A percentile compares a stretch with the other conserved stretches of the same genome.
phyloP scores from a whole-genome alignment of 1,140 invertebrate species.

The Holotrichia oblita region DNA sequence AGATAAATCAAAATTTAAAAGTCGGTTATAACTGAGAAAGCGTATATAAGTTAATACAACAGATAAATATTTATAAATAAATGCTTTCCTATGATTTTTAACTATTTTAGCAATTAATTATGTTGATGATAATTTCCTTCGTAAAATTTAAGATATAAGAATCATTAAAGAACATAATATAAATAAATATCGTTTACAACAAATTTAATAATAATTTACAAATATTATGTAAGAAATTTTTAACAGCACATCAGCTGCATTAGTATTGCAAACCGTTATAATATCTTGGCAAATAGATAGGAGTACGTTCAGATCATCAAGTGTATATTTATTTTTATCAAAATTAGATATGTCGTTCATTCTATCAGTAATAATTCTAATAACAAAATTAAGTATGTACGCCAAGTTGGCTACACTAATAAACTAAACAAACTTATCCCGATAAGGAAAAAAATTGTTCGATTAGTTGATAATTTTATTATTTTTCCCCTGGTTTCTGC shows the following conservation, averaged over 20 bases:
- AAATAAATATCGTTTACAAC: background rate
- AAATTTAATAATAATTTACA: too few species aligned
- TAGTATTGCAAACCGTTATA: background rate
- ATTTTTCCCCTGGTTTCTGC: background rate
- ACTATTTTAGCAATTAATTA: conserved; percentile 35
- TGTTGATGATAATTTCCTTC: background rate
- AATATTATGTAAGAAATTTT: too few species aligned
- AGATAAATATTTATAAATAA: background rate
- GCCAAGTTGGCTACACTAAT: too few species aligned
- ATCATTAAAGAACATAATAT: background rate
- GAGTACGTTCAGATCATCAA: background rate
- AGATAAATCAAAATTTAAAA: too few species aligned
- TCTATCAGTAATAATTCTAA: too few species aligned
- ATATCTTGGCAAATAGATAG: background rate
- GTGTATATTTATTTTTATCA: background rate
- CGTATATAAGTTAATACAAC: too few species aligned
- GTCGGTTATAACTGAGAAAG: too few species aligned
- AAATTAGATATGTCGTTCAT: background rate
- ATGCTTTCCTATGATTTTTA: background rate
- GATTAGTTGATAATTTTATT: background rate
- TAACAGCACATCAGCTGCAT: too few species aligned
- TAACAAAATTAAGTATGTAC: too few species aligned
- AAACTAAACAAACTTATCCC: too few species aligned
- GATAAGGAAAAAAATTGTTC: background rate
- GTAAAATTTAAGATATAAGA: conserved; percentile 9